phyloP scores from a whole-genome alignment of 2,888 invertebrate genomes.

The Nemoura dubitans region DNA sequence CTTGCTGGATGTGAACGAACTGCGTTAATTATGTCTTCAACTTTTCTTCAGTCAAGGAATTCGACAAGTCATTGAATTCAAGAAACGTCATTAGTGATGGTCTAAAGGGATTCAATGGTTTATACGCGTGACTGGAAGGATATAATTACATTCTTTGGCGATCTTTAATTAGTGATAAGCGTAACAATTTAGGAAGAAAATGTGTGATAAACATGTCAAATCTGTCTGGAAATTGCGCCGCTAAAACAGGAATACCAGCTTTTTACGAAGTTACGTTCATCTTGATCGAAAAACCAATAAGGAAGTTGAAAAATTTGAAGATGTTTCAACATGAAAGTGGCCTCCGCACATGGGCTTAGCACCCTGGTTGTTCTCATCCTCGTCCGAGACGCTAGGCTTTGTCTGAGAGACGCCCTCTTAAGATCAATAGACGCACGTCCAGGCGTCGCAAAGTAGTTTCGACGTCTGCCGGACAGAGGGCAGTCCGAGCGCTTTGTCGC shows the following conservation, averaged over 20 bases:
- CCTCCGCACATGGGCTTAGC: background rate
- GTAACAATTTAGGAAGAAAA: background rate
- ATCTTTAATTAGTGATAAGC: background rate
- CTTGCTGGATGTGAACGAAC: background rate
- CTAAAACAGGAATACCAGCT: no score
- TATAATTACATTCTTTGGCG: background rate
- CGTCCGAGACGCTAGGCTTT: background rate
- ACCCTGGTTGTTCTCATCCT: background rate
- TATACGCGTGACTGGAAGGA: no score
- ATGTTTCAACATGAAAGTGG: no score
- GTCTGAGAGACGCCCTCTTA: background rate
- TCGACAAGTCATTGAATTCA: background rate
- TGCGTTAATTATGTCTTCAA: background rate
- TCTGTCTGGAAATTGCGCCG: background rate
- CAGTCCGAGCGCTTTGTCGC: background rate
- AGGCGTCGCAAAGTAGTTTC: conserved; percentile 5
- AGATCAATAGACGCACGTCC: conserved; percentile 22
- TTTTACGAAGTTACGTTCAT: no score
- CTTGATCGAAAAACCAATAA: background rate
- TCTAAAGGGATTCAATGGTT: no score
- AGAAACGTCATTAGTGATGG: background rate
- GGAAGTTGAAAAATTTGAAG: background rate
- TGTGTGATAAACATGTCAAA: background rate
- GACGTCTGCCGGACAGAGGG: conserved; percentile 3
- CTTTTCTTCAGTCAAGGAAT: background rate